Evolutionary conservation across 2,797 vertebrate genomes (phyloP).

Genomic region (Microhierax caerulescens): DNA sequence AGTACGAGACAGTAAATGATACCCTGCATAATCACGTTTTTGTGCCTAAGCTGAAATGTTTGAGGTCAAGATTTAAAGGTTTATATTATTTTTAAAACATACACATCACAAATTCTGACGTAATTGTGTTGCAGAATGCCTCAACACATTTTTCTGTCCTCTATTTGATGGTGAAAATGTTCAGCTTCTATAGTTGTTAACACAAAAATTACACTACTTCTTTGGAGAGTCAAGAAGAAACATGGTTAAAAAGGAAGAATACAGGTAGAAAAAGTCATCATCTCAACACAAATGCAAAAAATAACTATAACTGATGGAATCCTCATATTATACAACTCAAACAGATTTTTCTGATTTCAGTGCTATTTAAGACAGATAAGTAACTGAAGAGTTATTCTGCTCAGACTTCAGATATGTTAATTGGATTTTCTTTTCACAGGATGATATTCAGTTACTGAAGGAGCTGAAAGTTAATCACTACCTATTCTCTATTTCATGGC

Average conservation of each 20-base stretch:
- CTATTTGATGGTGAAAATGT: not conserved
- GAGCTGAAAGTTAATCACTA: conserved; percentile 90
- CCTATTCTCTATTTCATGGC: conserved; percentile 92
- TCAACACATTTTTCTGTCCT: not conserved
- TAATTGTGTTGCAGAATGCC: not conserved
- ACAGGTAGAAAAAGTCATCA: not conserved
- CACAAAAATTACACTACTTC: not conserved
- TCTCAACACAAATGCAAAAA: not conserved
- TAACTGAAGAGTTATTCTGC: not conserved
- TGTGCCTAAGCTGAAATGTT: not conserved
- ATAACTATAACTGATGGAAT: not conserved
- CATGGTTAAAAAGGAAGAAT: not conserved
- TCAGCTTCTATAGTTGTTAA: not conserved
- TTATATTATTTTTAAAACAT: not conserved
- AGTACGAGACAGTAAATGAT: not conserved
- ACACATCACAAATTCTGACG: not conserved
- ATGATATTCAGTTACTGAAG: conserved; percentile 86
- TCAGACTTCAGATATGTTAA: not conserved
- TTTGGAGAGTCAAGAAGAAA: not conserved
- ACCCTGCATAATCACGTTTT: not conserved
- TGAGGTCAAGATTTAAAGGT: not conserved
- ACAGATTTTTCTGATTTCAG: not conserved
- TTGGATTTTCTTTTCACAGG: conserved; percentile 70
- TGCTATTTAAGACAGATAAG: not conserved
- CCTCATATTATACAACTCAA: not conserved